Percentiles rank a stretch among this genome's conserved stretches.
These are phyloP conservation scores for Pristionchus exspectatus DNA, from an alignment of 2,888 invertebrate genomes.

Conservation along the genomic window DNA sequence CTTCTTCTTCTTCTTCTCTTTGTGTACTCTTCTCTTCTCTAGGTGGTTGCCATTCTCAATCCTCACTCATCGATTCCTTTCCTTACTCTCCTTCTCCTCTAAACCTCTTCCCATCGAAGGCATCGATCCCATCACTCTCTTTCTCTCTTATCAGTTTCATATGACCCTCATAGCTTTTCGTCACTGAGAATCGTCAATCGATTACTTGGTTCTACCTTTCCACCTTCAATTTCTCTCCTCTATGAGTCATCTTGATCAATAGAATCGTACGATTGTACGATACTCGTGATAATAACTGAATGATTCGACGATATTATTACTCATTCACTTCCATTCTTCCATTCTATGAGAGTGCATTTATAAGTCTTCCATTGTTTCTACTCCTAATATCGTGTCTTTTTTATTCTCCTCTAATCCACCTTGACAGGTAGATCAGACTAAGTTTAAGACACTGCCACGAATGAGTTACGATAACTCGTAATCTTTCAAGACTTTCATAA, in stretches of 20 bases:
- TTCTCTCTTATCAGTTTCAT: neutral
- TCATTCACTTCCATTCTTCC: conserved; percentile 3
- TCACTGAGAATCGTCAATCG: neutral
- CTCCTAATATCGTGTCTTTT: neutral
- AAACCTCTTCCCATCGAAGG: neutral
- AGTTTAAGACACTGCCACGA: neutral
- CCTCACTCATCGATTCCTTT: conserved; percentile 38
- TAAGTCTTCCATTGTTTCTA: neutral
- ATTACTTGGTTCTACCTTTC: conserved; percentile 14
- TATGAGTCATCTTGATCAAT: conserved; percentile 19
- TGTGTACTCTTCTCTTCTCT: conserved; percentile 34
- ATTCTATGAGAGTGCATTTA: neutral
- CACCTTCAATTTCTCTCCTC: neutral
- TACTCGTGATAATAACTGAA: neutral
- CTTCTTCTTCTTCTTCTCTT: neutral
- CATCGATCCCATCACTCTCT: neutral
- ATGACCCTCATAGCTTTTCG: conserved; percentile 28
- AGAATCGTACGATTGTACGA: neutral
- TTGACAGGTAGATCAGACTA: neutral
- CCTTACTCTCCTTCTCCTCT: conserved; percentile 1
- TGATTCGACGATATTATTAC: neutral
- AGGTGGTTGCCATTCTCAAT: conserved; percentile 25
- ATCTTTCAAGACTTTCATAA: conserved; percentile 27
- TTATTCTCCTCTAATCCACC: neutral
- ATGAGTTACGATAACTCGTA: neutral